Conservation (phyloP, 2,113 vertebrate genomes). For the Trochalopteron elliotii region DNA sequence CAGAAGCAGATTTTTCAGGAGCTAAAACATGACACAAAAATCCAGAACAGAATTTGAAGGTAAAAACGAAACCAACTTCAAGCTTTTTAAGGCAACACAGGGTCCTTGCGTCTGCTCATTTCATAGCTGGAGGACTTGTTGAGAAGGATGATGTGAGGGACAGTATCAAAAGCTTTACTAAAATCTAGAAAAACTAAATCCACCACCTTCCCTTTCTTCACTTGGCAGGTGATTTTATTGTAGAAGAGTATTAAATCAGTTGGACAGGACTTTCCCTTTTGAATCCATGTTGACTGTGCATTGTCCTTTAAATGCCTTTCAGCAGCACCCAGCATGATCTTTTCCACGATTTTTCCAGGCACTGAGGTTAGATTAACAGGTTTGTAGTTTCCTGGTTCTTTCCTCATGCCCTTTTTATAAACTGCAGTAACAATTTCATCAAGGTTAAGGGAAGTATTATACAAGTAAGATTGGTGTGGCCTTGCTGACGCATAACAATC, state of each 20-base stretch:
- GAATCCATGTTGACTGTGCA: background rate
- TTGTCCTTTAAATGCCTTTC: background rate
- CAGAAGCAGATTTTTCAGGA: background rate
- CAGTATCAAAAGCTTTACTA: background rate
- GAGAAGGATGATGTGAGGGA: background rate
- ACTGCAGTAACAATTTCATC: background rate
- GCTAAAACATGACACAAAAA: background rate
- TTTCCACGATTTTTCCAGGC: background rate
- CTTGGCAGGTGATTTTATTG: background rate
- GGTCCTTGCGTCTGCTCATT: background rate
- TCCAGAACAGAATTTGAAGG: background rate
- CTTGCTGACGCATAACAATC: background rate
- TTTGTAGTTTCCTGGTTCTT: background rate
- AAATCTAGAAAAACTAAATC: background rate
- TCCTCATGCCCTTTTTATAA: background rate
- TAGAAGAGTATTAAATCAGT: background rate
- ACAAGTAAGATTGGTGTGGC: background rate
- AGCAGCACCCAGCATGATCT: background rate
- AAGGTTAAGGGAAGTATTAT: background rate
- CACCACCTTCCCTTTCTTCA: background rate
- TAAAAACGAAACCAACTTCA: rapidly evolving
- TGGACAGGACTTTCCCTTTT: background rate
- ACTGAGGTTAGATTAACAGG: background rate
- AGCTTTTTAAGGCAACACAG: background rate
- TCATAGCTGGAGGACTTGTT: background rate